Evolutionary conservation across 2,113 vertebrate genomes (phyloP), one percentile per base, ranked within the genome.

Genomic region (Dissostichus mawsoni): DNA sequence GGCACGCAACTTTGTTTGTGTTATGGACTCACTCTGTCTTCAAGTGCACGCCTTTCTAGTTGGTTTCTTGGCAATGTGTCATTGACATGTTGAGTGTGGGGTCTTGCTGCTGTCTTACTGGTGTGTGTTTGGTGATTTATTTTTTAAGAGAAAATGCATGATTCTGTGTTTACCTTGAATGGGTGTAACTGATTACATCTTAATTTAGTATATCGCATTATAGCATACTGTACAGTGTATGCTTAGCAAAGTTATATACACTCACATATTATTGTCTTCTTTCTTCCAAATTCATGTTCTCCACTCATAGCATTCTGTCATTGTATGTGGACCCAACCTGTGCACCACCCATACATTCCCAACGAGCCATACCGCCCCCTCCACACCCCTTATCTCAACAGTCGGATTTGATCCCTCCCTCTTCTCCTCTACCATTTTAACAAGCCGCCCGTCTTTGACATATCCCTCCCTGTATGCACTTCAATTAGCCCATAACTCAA

Each of bases 1-100:
- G 9, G 79, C 70, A 74, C 53, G 48, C 11, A 74, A 62, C 59
- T 64, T 52, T 67, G 50, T 76, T 50, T 80, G 51, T 78, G 53
- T 78, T 44, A 33, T 25, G 80, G 80, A 83, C 68, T 86, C 76
- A 52, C 63, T 74, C 83, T 55, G 66, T 73, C 59, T 70, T 78
- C 70, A 70, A 29, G 68, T 89, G 88, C 82, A 88, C 67, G 84
- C 16, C 51, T 70, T 78, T n/a, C 33, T 84, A 36, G 76, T 75
- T 18, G 36, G 56, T 68, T 58, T 76, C 89, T 91, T 87, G 83
- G 88, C 86, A 89, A 77, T 82, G 50, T 58, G 81, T 93, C 89
- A 86, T 86, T 90, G 86, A 74, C 84, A 70, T 80, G 78, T 81
- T 82, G 72, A 74, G 63, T 85, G 78, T 83, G 82, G 52, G 53